A percentile compares a stretch with the other conserved stretches of the same genome.
These are phyloP conservation scores for Artibeus lituratus DNA, from an alignment of 2,797 vertebrate species.

Conservation along the genomic window DNA sequence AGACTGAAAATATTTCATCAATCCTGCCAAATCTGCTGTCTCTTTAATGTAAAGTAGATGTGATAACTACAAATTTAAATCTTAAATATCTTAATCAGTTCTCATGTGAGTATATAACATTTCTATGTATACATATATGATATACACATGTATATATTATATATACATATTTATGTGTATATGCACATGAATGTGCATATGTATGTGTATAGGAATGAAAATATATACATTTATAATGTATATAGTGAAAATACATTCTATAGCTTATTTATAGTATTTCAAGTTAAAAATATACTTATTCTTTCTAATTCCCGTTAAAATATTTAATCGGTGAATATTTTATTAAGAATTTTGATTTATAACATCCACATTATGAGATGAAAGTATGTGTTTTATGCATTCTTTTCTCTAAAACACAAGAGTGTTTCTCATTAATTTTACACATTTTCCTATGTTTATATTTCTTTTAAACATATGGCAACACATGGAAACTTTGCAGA, in stretches of 20 bases:
- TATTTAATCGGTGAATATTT: background rate
- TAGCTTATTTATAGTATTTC: background rate
- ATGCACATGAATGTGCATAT: background rate
- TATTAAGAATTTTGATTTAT: background rate
- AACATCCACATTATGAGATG: background rate
- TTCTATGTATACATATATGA: background rate
- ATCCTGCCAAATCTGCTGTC: background rate
- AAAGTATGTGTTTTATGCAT: background rate
- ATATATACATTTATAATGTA: background rate
- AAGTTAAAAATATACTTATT: conserved; percentile 11
- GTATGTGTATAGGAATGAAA: background rate
- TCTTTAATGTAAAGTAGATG: background rate
- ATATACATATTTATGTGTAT: background rate
- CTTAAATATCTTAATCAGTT: background rate
- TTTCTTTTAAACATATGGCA: background rate
- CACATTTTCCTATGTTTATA: background rate
- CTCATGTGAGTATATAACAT: background rate
- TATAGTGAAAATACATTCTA: background rate
- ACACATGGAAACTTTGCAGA: background rate
- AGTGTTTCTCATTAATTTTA: background rate
- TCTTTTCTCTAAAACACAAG: background rate
- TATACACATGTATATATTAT: too few relatives aligned
- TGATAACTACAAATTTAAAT: background rate
- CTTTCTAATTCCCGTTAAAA: background rate
- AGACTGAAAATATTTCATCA: background rate